Evolutionary conservation across 2,113 vertebrate species (phyloP).

Genomic region (Psittacula cyanocephala): DNA sequence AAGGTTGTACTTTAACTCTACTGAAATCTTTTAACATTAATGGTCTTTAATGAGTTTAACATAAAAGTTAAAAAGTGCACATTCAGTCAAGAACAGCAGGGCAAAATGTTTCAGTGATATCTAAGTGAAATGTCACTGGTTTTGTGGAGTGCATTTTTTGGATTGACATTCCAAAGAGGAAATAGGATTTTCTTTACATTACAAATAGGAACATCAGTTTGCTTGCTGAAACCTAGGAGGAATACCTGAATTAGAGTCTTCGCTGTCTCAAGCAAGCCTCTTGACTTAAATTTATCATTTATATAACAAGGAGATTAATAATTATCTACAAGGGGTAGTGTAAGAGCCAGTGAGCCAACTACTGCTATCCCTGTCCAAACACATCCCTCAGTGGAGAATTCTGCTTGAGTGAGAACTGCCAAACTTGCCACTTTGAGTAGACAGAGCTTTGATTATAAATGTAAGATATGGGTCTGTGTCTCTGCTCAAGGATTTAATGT

Average conservation of each 20-base stretch:
- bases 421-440: background rate
- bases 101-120: background rate
- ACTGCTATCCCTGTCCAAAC: background rate
- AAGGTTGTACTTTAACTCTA: background rate
- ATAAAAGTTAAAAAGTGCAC: background rate
- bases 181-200: background rate
- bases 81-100: background rate
- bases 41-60: background rate
- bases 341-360: background rate
- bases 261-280: background rate
- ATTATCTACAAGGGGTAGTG: background rate
- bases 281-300: background rate
- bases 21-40: background rate
- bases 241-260: background rate
- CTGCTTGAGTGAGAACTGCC: constrained; percentile 26
- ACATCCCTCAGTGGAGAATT: constrained; percentile 11
- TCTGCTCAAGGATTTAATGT: constrained; percentile 26
- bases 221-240: background rate
- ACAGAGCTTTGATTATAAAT: constrained; percentile 33
- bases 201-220: background rate
- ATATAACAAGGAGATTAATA: background rate
- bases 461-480: background rate
- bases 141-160: background rate
- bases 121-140: background rate
- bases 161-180: constrained; percentile 10